Conservation (phyloP, 2,888 invertebrate species). For the Lepidochrysops patricia region DNA sequence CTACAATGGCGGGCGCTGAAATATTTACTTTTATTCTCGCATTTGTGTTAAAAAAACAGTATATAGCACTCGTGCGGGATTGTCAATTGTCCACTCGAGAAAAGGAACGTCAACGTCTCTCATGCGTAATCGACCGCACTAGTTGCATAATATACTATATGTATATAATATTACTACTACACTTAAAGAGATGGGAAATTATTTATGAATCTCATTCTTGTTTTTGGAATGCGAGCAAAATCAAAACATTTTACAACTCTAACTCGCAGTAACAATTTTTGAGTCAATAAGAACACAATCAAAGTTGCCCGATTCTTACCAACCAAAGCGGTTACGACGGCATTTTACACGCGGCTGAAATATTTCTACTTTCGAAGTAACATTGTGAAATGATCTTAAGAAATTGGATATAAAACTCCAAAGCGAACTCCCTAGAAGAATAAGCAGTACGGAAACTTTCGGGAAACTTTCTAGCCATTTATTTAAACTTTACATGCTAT, state of each 20-base stretch:
- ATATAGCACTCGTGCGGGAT: no score
- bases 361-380: slow-evolving; percentile 36
- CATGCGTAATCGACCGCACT: no score
- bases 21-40: no score
- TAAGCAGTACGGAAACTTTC: neutral
- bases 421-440: neutral
- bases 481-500: neutral
- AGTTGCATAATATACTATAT: no score
- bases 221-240: neutral
- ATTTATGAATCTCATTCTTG: no score
- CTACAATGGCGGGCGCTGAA: no score
- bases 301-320: slow-evolving; percentile 27
- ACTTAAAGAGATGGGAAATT: no score
- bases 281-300: slow-evolving; percentile 33
- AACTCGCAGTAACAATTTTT: slow-evolving; percentile 14
- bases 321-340: slow-evolving; percentile 30
- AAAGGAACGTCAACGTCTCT: no score
- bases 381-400: slow-evolving; percentile 42
- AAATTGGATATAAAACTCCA: slow-evolving; percentile 42
- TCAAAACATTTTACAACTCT: neutral
- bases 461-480: slow-evolving; percentile 5
- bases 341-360: slow-evolving; percentile 35
- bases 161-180: no score
- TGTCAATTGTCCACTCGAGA: no score
- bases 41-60: no score